phyloP scores from a whole-genome alignment of 2,797 vertebrate genomes.

The Geotrypetes seraphini region DNA sequence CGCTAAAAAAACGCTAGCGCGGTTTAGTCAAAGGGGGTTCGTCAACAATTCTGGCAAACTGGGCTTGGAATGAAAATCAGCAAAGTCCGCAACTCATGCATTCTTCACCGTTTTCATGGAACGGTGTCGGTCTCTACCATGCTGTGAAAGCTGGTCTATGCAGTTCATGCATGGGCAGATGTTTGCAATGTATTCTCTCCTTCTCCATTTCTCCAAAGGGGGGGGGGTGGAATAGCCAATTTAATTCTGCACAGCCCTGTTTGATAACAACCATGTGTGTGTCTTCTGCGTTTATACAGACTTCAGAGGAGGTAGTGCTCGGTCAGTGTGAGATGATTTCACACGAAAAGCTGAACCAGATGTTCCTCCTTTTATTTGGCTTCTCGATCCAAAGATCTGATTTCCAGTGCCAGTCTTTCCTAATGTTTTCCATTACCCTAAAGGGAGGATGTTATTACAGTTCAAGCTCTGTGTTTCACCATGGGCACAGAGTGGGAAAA shows the following conservation, averaged over 20 bases:
- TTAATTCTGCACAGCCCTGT: conserved; percentile 59
- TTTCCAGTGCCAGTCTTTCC: conserved; percentile 34
- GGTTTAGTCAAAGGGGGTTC: no score
- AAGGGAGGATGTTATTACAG: conserved; percentile 28
- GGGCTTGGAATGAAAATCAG: no score
- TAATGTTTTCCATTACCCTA: conserved; percentile 34
- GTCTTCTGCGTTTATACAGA: conserved; percentile 53
- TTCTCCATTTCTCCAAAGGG: conserved; percentile 53
- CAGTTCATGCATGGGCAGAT: conserved; percentile 43
- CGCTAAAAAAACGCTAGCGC: no score
- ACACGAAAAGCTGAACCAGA: conserved; percentile 55
- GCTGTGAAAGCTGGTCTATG: conserved; percentile 56
- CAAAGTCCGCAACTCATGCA: no score
- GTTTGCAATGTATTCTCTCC: conserved; percentile 53
- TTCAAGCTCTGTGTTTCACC: no score
- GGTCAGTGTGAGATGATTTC: conserved; percentile 66
- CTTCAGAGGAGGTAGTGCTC: conserved; percentile 56
- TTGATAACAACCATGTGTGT: conserved; percentile 67
- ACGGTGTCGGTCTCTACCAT: no score
- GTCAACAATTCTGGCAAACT: no score
- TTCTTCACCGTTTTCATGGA: no score
- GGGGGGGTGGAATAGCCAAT: conserved; percentile 65
- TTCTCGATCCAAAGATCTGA: conserved; percentile 21
- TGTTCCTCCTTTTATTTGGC: conserved; percentile 44
- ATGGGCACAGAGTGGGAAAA: no score